A percentile compares a stretch with the other conserved stretches of the same genome.
Evolutionary conservation across 2,888 invertebrate species (phyloP).

Genomic region (Pyrrhia umbra): DNA sequence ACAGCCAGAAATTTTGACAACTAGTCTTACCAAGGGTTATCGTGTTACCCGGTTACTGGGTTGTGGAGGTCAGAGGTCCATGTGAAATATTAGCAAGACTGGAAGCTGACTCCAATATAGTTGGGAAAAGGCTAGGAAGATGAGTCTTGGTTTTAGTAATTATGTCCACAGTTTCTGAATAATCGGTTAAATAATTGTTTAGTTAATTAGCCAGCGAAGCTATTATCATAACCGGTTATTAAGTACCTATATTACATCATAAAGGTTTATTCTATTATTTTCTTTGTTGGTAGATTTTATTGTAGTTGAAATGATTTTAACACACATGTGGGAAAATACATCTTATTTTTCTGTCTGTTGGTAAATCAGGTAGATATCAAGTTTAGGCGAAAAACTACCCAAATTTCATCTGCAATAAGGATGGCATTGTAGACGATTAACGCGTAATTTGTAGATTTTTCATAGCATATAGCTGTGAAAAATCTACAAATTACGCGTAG

Average conservation of each 20-base stretch:
- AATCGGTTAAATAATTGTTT: constrained; percentile 25
- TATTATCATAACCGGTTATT: constrained; percentile 28
- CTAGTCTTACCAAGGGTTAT: too few relatives aligned
- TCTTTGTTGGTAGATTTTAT: constrained; percentile 6
- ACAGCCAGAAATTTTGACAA: too few relatives aligned
- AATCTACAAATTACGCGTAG: too few relatives aligned
- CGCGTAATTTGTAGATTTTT: too few relatives aligned
- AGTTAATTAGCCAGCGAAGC: constrained; percentile 1
- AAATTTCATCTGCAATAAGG: too few relatives aligned
- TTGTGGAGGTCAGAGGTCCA: too few relatives aligned
- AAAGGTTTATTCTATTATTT: not conserved
- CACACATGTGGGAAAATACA: not conserved
- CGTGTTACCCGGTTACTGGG: too few relatives aligned
- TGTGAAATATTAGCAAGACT: too few relatives aligned
- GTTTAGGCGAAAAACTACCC: too few relatives aligned
- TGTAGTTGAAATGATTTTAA: not conserved
- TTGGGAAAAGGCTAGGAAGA: not conserved
- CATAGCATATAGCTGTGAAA: too few relatives aligned
- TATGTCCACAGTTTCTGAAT: not conserved
- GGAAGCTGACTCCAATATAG: not conserved
- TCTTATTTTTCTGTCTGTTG: not conserved
- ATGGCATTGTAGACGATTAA: too few relatives aligned
- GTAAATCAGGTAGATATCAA: too few relatives aligned
- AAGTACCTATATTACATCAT: constrained; percentile 8
- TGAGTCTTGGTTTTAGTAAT: not conserved